Conservation (phyloP, 2,113 vertebrate genomes). For the Ictalurus punctatus region DNA sequence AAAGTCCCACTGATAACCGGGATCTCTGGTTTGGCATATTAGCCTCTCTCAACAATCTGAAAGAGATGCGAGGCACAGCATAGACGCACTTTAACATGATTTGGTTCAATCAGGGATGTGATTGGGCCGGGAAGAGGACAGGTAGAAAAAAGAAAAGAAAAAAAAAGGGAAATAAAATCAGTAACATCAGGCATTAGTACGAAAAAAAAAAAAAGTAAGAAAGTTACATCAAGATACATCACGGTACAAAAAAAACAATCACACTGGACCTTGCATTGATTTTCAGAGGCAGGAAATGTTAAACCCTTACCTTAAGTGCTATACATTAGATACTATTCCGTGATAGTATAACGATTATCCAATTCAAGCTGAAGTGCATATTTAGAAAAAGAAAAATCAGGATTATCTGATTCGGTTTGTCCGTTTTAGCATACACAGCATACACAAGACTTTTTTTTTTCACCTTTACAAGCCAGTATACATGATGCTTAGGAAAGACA, state of each 20-base stretch:
- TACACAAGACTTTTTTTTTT: neutral
- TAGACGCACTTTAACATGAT: constrained; percentile 16
- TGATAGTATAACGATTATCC: neutral
- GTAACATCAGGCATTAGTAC: constrained; percentile 1
- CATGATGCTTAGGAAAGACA: neutral
- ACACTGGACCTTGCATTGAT: constrained; percentile 22
- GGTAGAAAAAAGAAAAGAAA: neutral
- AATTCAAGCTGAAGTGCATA: constrained; percentile 32
- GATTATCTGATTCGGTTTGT: constrained; percentile 1
- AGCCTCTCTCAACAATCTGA: constrained; percentile 33
- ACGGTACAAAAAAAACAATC: neutral
- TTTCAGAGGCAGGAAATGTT: constrained; percentile 26
- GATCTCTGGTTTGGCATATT: constrained; percentile 42
- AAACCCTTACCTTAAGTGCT: constrained; percentile 39
- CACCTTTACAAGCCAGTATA: constrained; percentile 13
- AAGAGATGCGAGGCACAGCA: constrained; percentile 46
- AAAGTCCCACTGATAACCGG: constrained; percentile 12
- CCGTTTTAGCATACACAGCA: constrained; percentile 20
- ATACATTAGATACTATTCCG: constrained; percentile 13
- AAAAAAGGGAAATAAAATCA: neutral
- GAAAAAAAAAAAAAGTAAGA: neutral
- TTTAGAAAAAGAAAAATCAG: neutral
- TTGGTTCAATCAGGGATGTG: constrained; percentile 48
- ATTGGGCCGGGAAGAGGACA: constrained; percentile 21
- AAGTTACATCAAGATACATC: constrained; percentile 1